Evolutionary conservation across 2,888 invertebrate genomes (phyloP).

Genomic region (Machimus rusticus): DNA sequence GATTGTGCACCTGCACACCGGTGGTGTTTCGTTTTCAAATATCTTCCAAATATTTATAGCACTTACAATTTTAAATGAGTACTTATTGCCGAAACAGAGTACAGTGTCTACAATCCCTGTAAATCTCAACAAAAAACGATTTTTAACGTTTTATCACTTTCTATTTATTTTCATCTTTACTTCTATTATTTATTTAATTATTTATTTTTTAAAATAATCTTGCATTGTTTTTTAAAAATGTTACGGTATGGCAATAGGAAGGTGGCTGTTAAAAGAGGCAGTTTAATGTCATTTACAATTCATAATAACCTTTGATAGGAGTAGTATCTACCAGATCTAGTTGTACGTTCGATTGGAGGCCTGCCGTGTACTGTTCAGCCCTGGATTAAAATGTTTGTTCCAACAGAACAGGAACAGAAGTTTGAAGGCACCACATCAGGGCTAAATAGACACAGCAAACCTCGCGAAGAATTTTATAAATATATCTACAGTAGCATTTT

Average conservation of each 20-base stretch:
- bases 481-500: constrained; percentile 22
- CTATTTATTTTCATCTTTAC: background rate
- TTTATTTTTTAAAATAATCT: background rate
- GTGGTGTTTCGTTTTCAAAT: background rate
- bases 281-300: constrained; percentile 23
- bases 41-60: background rate
- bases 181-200: background rate
- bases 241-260: background rate
- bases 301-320: constrained; percentile 25
- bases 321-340: constrained; percentile 26
- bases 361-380: background rate
- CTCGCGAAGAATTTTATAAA: background rate
- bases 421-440: background rate
- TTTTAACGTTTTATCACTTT: background rate
- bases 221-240: background rate
- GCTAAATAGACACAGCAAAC: background rate
- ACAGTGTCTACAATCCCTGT: background rate
- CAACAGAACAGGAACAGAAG: background rate
- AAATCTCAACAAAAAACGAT: background rate
- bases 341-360: background rate
- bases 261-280: background rate
- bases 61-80: background rate
- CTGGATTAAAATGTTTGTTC: background rate
- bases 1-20: background rate
- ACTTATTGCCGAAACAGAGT: background rate